These are phyloP conservation scores for Torymus auratus DNA, from an alignment of 2,888 invertebrate species.

Conservation along the genomic window DNA sequence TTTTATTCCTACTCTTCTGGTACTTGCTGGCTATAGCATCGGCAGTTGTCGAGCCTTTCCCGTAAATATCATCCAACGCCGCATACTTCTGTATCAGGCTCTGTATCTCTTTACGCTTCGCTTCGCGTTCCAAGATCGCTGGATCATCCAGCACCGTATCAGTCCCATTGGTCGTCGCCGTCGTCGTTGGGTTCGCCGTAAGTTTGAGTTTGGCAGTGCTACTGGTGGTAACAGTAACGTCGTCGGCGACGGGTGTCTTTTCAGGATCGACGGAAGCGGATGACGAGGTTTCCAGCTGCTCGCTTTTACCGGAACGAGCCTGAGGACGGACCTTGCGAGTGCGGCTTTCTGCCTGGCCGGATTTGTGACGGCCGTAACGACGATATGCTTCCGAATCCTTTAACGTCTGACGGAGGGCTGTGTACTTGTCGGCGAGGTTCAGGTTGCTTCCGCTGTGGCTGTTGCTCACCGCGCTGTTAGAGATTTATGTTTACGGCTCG, in stretches of 20 bases:
- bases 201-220: not conserved
- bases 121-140: constrained; percentile 84
- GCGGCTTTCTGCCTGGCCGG: constrained; percentile 70
- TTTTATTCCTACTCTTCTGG: constrained; percentile 61
- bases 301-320: constrained; percentile 82
- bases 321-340: constrained; percentile 78
- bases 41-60: constrained; percentile 61
- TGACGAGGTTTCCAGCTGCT: constrained; percentile 78
- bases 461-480: constrained; percentile 22
- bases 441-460: constrained; percentile 50
- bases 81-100: constrained; percentile 90
- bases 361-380: constrained; percentile 77
- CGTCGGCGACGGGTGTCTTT: constrained; percentile 70
- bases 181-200: constrained; percentile 65
- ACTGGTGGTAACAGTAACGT: not conserved
- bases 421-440: constrained; percentile 40
- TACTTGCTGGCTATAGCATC: constrained; percentile 75
- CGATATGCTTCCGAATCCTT: constrained; percentile 64
- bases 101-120: constrained; percentile 89
- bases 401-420: constrained; percentile 70
- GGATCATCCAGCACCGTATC: constrained; percentile 79
- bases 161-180: constrained; percentile 52
- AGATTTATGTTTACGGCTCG: no score
- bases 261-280: constrained; percentile 73
- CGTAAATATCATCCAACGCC: constrained; percentile 85